Evolutionary conservation across 2,888 invertebrate species (phyloP).

Genomic region (Cephus pulcher): DNA sequence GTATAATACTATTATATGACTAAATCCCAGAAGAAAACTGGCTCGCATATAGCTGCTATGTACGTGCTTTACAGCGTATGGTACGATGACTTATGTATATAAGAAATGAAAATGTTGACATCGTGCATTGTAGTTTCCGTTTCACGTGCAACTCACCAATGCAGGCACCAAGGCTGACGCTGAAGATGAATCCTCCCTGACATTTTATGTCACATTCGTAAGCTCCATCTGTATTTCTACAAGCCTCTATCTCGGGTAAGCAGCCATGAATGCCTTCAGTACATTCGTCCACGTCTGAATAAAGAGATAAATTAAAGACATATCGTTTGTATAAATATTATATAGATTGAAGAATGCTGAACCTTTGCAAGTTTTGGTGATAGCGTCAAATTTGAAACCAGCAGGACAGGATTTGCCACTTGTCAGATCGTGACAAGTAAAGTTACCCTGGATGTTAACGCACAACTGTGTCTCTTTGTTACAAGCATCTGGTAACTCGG

Average conservation of each 20-base stretch:
- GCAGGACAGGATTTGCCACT: constrained; percentile 67
- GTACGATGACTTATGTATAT: background rate
- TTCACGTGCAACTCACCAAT: constrained; percentile 47
- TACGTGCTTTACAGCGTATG: too few species aligned
- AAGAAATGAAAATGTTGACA: background rate
- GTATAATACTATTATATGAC: background rate
- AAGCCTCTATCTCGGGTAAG: constrained; percentile 66
- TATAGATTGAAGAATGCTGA: background rate
- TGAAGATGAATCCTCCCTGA: constrained; percentile 50
- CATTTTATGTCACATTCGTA: constrained; percentile 66
- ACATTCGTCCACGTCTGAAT: constrained; percentile 85
- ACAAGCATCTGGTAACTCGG: constrained; percentile 68
- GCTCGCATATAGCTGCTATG: background rate
- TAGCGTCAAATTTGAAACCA: constrained; percentile 70
- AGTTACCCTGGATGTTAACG: constrained; percentile 71
- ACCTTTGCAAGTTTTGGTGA: constrained; percentile 69
- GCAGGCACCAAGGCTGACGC: constrained; percentile 46
- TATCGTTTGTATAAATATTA: background rate
- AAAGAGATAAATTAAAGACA: background rate
- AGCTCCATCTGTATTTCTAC: constrained; percentile 67
- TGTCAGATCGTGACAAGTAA: constrained; percentile 66
- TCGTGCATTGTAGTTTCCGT: background rate
- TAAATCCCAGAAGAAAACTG: background rate
- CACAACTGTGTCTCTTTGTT: constrained; percentile 65
- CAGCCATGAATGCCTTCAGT: constrained; percentile 72